Evolutionary conservation across 2,113 vertebrate species (phyloP), one percentile per base, ranked within the genome.

Genomic region (Phrynosoma platyrhinos): DNA sequence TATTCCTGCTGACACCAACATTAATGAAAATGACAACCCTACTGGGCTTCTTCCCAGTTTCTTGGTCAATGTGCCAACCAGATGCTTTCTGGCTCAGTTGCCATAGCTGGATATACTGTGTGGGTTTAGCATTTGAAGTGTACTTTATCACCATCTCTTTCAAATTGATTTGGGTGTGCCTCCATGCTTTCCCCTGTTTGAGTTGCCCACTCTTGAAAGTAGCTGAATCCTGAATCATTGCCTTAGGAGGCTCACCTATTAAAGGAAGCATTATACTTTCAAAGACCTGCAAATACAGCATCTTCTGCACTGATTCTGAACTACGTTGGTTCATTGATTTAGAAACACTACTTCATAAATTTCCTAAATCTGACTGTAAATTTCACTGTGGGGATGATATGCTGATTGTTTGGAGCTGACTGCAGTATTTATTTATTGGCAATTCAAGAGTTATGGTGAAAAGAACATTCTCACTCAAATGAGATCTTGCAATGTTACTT

Each of bases 1-100:
- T 1, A 85, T 90, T 90, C 88, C 85, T 10, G 82, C 87, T 92
- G 10, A 86, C 91, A 92, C 91, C 79, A 90, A 23, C 85, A 89
- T 74, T 52, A 75, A 85, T 89, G 87, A 90, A 91, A 92, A 90
- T 85, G 77, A 78, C 77, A 79, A 42, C 42, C 82, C 81, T 87
- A 40, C 77, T 85, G 9, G 88, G 86, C 87, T 83, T 88, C 3
- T 18, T 92, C 81, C 85, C 87, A 91, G 87, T 74, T 8, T 81
- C 25, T 53, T 92, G 86, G 42, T 87, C 88, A 53, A 10, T 3
- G 12, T 84, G 42, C 79, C n/a, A 90, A 40, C 74, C 55, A 82
- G n/a, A 53, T 81, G 69, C 16, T 76, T 85, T 30, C 64, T 82
- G 78, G 10, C 77, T 89, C 55, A 76, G 64, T 36, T 79, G 66